These are phyloP conservation scores for Zapornia atra DNA, from an alignment of 2,113 vertebrate genomes.

Conservation along the genomic window DNA sequence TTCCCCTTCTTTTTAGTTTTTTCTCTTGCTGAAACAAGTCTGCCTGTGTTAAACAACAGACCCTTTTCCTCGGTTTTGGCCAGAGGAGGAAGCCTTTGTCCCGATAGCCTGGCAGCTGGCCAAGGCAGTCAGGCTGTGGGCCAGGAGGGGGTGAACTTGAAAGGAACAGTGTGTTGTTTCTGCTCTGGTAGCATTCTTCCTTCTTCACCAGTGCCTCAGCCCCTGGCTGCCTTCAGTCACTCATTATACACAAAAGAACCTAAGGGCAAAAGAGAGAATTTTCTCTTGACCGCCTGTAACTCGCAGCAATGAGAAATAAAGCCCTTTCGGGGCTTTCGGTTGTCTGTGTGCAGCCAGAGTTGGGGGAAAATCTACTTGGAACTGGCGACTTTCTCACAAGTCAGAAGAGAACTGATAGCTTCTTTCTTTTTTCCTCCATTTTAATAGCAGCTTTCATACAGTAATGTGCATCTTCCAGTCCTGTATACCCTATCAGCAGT, in stretches of 20 bases:
- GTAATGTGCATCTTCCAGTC: neutral
- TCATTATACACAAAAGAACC: conserved; percentile 39
- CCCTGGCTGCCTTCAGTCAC: conserved; percentile 26
- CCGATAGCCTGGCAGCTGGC: conserved; percentile 21
- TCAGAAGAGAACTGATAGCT: neutral
- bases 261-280: conserved; percentile 27
- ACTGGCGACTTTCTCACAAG: neutral
- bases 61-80: conserved; percentile 33
- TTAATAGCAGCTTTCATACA: neutral
- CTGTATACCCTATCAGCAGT: neutral
- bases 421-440: neutral
- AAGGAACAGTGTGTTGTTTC: conserved; percentile 65
- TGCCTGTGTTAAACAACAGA: conserved; percentile 62
- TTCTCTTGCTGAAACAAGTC: conserved; percentile 48
- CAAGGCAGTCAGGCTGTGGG: conserved; percentile 18
- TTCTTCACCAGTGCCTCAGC: conserved; percentile 35
- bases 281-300: conserved; percentile 17
- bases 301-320: conserved; percentile 38
- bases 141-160: conserved; percentile 63
- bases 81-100: conserved; percentile 64
- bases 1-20: conserved; percentile 32
- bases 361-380: neutral
- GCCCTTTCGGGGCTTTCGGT: neutral
- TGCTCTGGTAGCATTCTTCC: conserved; percentile 58
- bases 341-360: neutral